Conservation (phyloP, 1,140 invertebrate species). For the Tigriopus japonicus region DNA sequence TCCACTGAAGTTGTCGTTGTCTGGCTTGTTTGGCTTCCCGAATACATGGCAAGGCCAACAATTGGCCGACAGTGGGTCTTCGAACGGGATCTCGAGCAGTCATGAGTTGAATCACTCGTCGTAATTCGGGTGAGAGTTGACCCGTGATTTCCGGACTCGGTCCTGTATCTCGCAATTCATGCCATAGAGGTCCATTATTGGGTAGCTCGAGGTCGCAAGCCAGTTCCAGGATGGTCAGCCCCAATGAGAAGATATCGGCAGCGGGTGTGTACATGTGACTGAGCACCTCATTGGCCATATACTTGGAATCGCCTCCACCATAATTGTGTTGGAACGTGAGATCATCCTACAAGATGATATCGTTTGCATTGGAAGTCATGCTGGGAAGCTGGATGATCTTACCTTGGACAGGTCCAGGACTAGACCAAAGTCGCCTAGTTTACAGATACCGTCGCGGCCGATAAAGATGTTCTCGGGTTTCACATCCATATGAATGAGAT, state of each 20-base stretch:
- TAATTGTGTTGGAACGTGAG: conserved; percentile 24
- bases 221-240: conserved; percentile 49
- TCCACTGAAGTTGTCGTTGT: neutral
- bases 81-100: conserved; percentile 31
- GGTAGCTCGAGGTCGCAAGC: conserved; percentile 49
- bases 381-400: conserved; percentile 16
- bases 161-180: conserved; percentile 33
- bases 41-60: conserved; percentile 25
- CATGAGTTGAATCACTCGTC: conserved; percentile 35
- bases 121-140: conserved; percentile 33
- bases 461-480: conserved; percentile 55
- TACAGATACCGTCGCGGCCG: conserved; percentile 39
- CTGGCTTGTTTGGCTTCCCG: neutral
- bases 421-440: conserved; percentile 53
- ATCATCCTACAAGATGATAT: neutral
- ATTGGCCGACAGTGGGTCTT: conserved; percentile 33
- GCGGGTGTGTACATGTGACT: conserved; percentile 28
- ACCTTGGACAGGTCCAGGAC: conserved; percentile 42
- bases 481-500: conserved; percentile 51
- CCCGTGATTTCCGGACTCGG: conserved; percentile 16
- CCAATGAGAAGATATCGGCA: conserved; percentile 44
- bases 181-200: conserved; percentile 43
- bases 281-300: conserved; percentile 49
- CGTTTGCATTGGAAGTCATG: conserved; percentile 1
- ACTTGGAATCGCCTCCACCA: conserved; percentile 46